Conservation (phyloP, 2,888 invertebrate genomes). For the Himalopsyche japonica region DNA sequence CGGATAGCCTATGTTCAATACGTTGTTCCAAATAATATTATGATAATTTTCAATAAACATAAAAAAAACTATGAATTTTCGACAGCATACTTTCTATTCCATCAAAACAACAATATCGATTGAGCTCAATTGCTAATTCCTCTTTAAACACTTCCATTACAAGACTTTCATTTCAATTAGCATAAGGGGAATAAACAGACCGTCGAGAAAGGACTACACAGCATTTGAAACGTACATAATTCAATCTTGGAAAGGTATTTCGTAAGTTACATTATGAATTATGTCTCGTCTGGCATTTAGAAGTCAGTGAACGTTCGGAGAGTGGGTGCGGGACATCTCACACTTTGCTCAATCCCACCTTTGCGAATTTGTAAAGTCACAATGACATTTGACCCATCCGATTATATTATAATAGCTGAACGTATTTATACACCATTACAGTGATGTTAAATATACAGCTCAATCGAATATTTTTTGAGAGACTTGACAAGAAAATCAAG, state of each 20-base stretch:
- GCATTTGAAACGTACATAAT: neutral
- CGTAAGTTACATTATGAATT: neutral
- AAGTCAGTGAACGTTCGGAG: neutral
- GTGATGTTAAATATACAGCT: too few species aligned
- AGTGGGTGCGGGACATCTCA: neutral
- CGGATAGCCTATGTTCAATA: too few species aligned
- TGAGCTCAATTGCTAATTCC: neutral
- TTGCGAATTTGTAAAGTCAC: neutral
- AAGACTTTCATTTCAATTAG: neutral
- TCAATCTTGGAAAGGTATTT: neutral
- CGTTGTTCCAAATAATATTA: too few species aligned
- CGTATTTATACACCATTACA: neutral
- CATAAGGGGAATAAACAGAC: neutral
- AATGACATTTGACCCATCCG: neutral
- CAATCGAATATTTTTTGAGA: too few species aligned
- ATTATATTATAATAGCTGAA: neutral
- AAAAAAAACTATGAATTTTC: neutral
- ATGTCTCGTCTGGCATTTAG: neutral
- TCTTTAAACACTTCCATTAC: neutral
- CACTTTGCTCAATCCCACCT: neutral
- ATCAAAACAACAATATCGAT: neutral
- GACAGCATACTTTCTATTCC: neutral
- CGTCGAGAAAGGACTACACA: neutral
- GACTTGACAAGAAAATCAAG: too few species aligned
- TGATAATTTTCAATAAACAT: too few species aligned